Evolutionary conservation across 2,888 invertebrate genomes (phyloP), one percentile per base, ranked within the genome.

Genomic region (Heliconius charithonia): DNA sequence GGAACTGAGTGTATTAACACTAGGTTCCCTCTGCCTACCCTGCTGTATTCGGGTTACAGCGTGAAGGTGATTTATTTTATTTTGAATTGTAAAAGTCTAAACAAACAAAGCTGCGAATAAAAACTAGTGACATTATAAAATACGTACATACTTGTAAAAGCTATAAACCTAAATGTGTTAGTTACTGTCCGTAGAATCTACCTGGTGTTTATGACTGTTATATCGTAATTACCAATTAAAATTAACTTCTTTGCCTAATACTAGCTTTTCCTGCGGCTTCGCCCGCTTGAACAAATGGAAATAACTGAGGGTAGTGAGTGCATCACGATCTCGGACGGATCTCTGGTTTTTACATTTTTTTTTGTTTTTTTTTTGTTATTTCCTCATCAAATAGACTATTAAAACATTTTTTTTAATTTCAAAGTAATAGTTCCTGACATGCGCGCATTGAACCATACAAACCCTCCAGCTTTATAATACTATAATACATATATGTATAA

Each of bases 131-230:
- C 3, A 62, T 41, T 25, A 45, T 63, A 59, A 72, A 37, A 37
- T 59, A 72, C 29, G 4, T 29, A 29, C 29, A 29, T 29, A 3
- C 59, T 29, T 59, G 59, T 37, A 72, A 72, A 72, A 72, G 32
- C 72, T 37, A 72, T 72, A 41, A 41, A 51, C 16, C 66, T 65
- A 75, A 75, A 63, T 66, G 66, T 45, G 75, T 66, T 27, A 22
- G 51, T 75, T 41, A 27, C 45, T 66, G 75, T 75, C 66, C 63
- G n/a, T 63, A 22, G 51, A 67, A 19, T 45, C 25, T 4, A 27
- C 25, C 22, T 16, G 16, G 41, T 51, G 25, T 69, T 25, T 16
- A n/a, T 45, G 25, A 45, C 13, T 70, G 45, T 27, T 27, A 51
- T 71, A 56, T n/a, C 37, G 51, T 56, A n/a, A 59, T 59, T 59